Base-by-base conservation (phyloP, 2,113 vertebrate genomes). In the Ammodytes dubius region DNA sequence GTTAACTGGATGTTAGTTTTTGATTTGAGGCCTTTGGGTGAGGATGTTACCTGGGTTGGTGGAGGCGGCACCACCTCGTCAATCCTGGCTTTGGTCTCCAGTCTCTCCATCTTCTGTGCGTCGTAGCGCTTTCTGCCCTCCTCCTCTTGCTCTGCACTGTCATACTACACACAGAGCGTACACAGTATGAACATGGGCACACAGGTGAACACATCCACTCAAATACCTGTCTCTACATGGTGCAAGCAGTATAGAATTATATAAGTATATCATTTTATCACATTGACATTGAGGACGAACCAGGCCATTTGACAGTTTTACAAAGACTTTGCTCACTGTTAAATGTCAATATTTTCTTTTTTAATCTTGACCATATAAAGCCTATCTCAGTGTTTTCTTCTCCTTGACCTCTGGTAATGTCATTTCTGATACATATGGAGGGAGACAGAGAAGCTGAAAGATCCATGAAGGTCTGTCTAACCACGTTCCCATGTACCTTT, bases 81-180 rank as follows among this genome's bases (percentile, higher is more conserved):
- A 0, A 94, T 96, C 83, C 95, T 94, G 59, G 95, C 95, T 86
- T 96, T 97, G 2, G 95, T 97, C 91, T 97, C 96, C 89, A 96
- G 83, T 45, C 98, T 94, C 47, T 96, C 96, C 78, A 96, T 85
- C 84, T 99, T 99, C 91, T 99, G 98, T 70, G 97, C 95, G 61
- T 99, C 97, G 0, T 99, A 99, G 49, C 98, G 96, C 80, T 96
- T 96, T 76, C 88, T 96, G 50, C 97, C 97, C 79, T 97, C 96
- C 0, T 98, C 96, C 81, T 97, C 96, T 85, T 96, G 94, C 45
- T 96, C 96, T 78, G 93, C 93, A 46, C 89, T 95, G 0, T 40
- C 67, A 4, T 98, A 99, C 98, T 99, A 68, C 11, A 67, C 13
- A 59, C 27, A 88, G 6, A 70, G 77, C 3, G 60, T 9, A 81